Evolutionary conservation across 2,797 vertebrate genomes (phyloP).

Genomic region (Enteromius trimaculatus): DNA sequence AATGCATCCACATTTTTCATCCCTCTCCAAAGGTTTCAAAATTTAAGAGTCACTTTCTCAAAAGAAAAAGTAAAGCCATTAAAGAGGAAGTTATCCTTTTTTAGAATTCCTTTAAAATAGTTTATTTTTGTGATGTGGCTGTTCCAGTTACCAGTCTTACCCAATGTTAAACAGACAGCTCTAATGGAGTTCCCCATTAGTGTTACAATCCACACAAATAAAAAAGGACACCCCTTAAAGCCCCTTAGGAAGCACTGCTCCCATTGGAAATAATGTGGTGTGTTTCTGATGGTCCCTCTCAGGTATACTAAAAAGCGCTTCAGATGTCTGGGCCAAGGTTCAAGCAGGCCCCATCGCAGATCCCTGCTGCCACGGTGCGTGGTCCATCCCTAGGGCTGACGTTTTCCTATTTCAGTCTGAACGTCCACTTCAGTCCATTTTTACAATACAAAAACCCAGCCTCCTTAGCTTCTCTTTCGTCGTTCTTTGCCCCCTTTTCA

Average conservation of each 20-base stretch:
- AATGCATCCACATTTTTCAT: neutral
- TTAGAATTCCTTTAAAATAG: neutral
- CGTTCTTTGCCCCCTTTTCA: constrained; percentile 31
- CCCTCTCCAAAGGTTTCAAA: neutral
- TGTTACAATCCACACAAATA: neutral
- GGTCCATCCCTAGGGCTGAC: constrained; percentile 59
- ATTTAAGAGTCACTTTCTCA: neutral
- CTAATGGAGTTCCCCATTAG: constrained; percentile 5
- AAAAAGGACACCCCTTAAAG: neutral
- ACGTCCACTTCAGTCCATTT: constrained; percentile 41
- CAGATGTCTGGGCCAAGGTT: constrained; percentile 73
- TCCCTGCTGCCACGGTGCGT: constrained; percentile 77
- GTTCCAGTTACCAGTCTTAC: neutral
- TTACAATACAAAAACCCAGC: neutral
- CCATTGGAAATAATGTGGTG: constrained; percentile 53
- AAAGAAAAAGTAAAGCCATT: neutral
- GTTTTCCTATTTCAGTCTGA: constrained; percentile 47
- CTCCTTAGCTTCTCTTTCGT: constrained; percentile 4
- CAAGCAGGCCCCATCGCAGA: constrained; percentile 71
- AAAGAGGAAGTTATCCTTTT: neutral
- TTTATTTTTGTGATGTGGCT: constrained; percentile 1
- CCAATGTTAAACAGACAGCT: neutral
- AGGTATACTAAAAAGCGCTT: constrained; percentile 77
- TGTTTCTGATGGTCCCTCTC: constrained; percentile 64
- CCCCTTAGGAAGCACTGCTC: neutral